Evolutionary conservation across 2,113 vertebrate species (phyloP).

Genomic region (Hippolais icterina): DNA sequence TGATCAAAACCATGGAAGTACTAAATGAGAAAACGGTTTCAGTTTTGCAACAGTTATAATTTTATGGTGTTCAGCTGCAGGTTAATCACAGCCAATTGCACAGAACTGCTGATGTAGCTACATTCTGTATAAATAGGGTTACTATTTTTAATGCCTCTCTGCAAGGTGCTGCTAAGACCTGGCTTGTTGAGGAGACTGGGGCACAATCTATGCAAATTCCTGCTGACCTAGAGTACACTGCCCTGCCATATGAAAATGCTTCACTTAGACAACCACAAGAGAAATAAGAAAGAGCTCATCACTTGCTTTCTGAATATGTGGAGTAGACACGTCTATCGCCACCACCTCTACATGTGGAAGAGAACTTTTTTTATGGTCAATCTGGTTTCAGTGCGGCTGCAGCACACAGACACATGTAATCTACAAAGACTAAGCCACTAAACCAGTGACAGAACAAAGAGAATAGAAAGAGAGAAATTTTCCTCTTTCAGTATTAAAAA

Average conservation of each 20-base stretch:
- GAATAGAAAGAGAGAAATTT: background rate
- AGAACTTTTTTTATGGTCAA: background rate
- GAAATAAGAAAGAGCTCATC: background rate
- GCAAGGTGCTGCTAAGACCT: background rate
- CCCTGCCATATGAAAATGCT: background rate
- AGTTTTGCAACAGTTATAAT: background rate
- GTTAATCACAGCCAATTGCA: background rate
- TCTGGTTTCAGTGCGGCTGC: background rate
- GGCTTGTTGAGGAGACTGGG: background rate
- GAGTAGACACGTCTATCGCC: background rate
- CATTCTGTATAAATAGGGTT: background rate
- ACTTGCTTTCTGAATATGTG: background rate
- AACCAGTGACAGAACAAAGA: background rate
- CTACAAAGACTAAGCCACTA: background rate
- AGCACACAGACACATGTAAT: fast-evolving
- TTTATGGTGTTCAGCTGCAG: background rate
- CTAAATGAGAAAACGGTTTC: background rate
- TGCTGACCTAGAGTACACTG: background rate
- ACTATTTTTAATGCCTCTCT: conserved; percentile 7
- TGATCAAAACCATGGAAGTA: background rate
- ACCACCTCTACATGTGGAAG: background rate
- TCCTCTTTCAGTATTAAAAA: background rate
- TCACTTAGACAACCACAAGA: background rate
- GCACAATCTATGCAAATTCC: background rate
- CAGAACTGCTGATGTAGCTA: background rate